Evolutionary conservation across 2,888 invertebrate genomes (phyloP).

Genomic region (Rosalia funebris): DNA sequence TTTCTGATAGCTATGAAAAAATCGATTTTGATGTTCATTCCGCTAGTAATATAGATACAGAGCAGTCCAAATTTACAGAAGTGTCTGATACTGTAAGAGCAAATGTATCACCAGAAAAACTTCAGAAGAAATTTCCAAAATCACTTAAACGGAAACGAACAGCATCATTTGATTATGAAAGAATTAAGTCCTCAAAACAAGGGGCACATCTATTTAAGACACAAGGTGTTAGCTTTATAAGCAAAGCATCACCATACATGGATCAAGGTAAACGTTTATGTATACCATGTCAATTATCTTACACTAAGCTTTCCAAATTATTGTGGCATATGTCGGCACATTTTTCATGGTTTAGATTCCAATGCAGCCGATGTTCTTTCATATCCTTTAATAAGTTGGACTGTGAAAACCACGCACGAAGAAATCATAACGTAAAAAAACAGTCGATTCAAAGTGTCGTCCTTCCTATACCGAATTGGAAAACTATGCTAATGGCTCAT

Average conservation of each 20-base stretch:
- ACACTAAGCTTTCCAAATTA: constrained; percentile 66
- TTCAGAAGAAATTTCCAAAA: constrained; percentile 11
- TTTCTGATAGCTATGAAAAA: neutral
- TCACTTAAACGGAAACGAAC: constrained; percentile 28
- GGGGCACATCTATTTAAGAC: too few relatives aligned
- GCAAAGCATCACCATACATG: constrained; percentile 58
- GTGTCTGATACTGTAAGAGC: constrained; percentile 14
- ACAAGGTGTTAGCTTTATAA: constrained; percentile 30
- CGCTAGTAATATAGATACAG: constrained; percentile 1
- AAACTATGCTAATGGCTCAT: constrained; percentile 53
- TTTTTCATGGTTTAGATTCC: constrained; percentile 78
- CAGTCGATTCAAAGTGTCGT: constrained; percentile 60
- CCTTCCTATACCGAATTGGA: constrained; percentile 55
- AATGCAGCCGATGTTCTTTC: constrained; percentile 79
- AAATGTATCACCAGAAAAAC: constrained; percentile 9
- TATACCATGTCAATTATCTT: constrained; percentile 67
- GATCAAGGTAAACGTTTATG: constrained; percentile 65
- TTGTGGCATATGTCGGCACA: constrained; percentile 74
- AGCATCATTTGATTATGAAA: constrained; percentile 23
- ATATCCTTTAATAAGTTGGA: constrained; percentile 74
- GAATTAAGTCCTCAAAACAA: constrained; percentile 22
- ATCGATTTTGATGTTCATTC: neutral
- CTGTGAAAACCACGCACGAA: constrained; percentile 73
- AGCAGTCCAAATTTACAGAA: neutral
- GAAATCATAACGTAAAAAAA: constrained; percentile 71